phyloP scores from a whole-genome alignment of 2,113 vertebrate genomes.

The Oreotrochilus melanogaster region DNA sequence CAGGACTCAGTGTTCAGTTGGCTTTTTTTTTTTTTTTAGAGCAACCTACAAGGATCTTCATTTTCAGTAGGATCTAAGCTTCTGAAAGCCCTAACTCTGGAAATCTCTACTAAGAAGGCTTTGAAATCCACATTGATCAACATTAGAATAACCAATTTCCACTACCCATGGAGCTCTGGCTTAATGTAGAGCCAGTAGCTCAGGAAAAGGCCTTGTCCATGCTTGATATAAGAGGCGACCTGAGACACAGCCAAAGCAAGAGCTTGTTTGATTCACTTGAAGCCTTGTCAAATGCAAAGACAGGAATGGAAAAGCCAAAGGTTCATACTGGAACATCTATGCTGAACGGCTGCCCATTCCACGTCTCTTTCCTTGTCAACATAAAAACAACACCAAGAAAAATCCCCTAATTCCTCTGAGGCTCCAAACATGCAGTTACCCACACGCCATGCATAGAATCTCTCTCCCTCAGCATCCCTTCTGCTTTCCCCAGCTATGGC shows the following conservation, averaged over 20 bases:
- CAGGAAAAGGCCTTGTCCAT: not conserved
- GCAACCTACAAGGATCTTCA: not conserved
- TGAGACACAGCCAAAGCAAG: not conserved
- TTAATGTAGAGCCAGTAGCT: not conserved
- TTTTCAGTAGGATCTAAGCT: not conserved
- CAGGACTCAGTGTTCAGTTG: not conserved
- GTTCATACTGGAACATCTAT: not conserved
- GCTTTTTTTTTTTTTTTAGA: not conserved
- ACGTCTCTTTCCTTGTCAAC: not conserved
- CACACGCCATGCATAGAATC: fast-evolving
- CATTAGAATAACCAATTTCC: not conserved
- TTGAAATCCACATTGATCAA: not conserved
- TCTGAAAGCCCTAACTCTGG: not conserved
- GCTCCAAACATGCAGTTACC: not conserved
- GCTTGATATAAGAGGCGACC: not conserved
- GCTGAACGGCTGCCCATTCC: not conserved
- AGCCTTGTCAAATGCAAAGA: not conserved
- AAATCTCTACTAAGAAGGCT: not conserved
- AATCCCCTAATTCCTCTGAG: not conserved
- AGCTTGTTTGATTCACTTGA: fast-evolving
- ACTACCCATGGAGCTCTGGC: not conserved
- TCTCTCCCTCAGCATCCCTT: fast-evolving
- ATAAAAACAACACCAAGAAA: not conserved
- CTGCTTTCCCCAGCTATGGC: not conserved
- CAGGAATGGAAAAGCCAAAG: not conserved